Evolutionary conservation across 2,888 invertebrate genomes (phyloP).

Genomic region (Morpho helenor): DNA sequence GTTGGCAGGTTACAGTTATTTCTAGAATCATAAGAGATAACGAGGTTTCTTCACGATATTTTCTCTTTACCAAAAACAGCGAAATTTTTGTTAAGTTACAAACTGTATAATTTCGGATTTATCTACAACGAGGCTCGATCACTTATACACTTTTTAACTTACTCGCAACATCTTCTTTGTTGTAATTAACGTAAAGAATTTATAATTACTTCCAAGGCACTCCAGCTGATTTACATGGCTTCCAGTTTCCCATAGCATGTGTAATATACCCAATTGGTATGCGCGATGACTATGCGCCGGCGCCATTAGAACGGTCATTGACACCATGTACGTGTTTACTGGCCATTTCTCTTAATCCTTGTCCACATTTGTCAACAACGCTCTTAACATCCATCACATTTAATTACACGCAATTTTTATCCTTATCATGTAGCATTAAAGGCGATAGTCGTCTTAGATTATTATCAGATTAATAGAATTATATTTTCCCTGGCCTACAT

Average conservation of each 20-base stretch:
- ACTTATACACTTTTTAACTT: too few relatives aligned
- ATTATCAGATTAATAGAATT: neutral
- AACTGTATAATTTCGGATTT: too few relatives aligned
- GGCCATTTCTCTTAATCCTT: constrained; percentile 33
- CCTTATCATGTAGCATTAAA: neutral
- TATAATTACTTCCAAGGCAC: too few relatives aligned
- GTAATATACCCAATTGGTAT: constrained; percentile 61
- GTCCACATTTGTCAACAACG: constrained; percentile 19
- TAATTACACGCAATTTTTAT: constrained; percentile 3
- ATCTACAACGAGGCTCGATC: too few relatives aligned
- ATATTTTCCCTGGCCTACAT: neutral
- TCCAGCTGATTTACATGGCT: constrained; percentile 16
- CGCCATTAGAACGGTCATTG: constrained; percentile 42
- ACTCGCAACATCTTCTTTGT: too few relatives aligned
- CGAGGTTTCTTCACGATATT: too few relatives aligned
- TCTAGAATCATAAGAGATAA: too few relatives aligned
- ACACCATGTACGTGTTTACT: constrained; percentile 33
- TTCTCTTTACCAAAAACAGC: too few relatives aligned
- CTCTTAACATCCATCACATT: constrained; percentile 5
- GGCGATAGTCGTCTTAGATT: constrained; percentile 2
- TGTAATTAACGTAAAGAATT: too few relatives aligned
- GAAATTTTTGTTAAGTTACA: too few relatives aligned
- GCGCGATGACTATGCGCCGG: constrained; percentile 43
- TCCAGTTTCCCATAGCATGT: constrained; percentile 46
- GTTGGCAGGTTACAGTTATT: too few relatives aligned